Evolutionary conservation across 2,888 invertebrate genomes (phyloP).

Genomic region (Cataglyphis livida): DNA sequence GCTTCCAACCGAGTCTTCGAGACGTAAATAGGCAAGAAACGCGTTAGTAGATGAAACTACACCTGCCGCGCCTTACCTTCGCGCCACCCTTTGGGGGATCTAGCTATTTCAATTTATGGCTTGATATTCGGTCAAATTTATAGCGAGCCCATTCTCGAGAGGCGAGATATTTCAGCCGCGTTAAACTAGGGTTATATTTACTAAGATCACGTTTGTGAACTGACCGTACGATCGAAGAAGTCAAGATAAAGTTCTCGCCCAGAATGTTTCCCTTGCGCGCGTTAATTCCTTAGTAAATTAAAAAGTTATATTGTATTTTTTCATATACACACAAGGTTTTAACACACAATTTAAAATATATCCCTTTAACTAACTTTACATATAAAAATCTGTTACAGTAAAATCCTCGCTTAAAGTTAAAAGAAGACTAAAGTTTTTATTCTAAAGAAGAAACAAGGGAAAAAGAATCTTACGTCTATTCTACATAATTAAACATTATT

Average conservation of each 20-base stretch:
- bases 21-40: not conserved
- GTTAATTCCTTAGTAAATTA: not conserved
- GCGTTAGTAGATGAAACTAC: conserved; percentile 4
- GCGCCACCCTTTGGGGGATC: not conserved
- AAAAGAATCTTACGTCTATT: not conserved
- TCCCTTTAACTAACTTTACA: not conserved
- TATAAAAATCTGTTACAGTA: not conserved
- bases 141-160: conserved; percentile 68
- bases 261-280: not conserved
- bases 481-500: not conserved
- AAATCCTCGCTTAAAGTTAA: not conserved
- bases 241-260: not conserved
- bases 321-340: not conserved
- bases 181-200: conserved; percentile 20
- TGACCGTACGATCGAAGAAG: not conserved
- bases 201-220: not conserved
- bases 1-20: not conserved
- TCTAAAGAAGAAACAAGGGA: not conserved
- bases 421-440: not conserved
- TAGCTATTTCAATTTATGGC: conserved; percentile 78
- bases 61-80: conserved; percentile 13
- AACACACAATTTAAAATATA: not conserved
- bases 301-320: not conserved
- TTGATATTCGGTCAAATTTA: conserved; percentile 80
- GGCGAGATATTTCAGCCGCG: conserved; percentile 71